These are phyloP conservation scores for Eulemur coronatus DNA, from an alignment of 2,797 vertebrate species.

Conservation along the genomic window DNA sequence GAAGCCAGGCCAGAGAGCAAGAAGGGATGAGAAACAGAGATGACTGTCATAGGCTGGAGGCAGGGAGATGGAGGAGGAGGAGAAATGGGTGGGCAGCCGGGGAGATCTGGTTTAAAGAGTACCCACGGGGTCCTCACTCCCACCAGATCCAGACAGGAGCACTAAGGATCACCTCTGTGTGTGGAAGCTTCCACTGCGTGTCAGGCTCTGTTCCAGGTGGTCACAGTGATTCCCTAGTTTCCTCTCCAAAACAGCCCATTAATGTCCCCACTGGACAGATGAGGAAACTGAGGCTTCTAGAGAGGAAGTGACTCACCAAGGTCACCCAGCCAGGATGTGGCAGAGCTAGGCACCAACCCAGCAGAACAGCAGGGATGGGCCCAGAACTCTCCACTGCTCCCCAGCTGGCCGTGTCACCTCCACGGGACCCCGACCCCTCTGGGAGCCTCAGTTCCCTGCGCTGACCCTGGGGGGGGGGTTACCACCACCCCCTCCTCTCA, in stretches of 20 bases:
- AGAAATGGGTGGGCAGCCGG: no score
- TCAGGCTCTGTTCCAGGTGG: not conserved
- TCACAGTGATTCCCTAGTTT: not conserved
- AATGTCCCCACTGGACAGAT: not conserved
- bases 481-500: not conserved
- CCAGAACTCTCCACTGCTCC: not conserved
- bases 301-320: not conserved
- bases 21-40: not conserved
- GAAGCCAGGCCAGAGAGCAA: not conserved
- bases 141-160: not conserved
- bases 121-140: not conserved
- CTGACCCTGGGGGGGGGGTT: not conserved
- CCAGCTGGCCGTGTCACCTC: not conserved
- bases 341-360: not conserved
- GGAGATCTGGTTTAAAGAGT: not conserved
- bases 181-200: accelerated
- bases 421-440: not conserved
- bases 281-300: not conserved
- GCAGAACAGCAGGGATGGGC: not conserved
- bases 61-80: not conserved
- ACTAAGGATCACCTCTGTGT: accelerated
- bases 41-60: not conserved
- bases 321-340: not conserved
- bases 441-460: not conserved
- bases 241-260: not conserved